phyloP scores from a whole-genome alignment of 2,888 invertebrate species.

The Conchocele bisecta region DNA sequence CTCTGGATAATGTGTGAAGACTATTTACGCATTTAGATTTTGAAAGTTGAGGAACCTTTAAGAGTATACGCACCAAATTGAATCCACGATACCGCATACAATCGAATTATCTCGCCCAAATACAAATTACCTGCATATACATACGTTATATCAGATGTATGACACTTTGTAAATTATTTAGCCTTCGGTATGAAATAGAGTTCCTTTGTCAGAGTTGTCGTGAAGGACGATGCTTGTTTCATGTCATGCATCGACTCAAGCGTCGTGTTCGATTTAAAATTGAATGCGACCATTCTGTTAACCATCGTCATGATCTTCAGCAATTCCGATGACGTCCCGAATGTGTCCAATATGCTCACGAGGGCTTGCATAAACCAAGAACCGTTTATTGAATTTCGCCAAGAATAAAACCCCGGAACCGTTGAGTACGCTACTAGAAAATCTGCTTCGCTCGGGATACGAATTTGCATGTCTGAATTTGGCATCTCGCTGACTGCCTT shows the following conservation, averaged over 20 bases:
- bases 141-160: too few relatives aligned
- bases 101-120: too few relatives aligned
- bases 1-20: too few relatives aligned
- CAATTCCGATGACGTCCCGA: conserved; percentile 67
- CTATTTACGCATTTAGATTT: too few relatives aligned
- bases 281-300: conserved; percentile 77
- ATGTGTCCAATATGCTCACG: conserved; percentile 66
- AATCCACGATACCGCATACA: too few relatives aligned
- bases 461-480: conserved; percentile 86
- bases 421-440: conserved; percentile 81
- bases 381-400: conserved; percentile 79
- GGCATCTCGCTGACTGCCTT: conserved; percentile 85
- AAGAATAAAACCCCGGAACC: conserved; percentile 80
- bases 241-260: conserved; percentile 65
- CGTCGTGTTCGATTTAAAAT: conserved; percentile 76
- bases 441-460: conserved; percentile 81
- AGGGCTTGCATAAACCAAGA: conserved; percentile 82
- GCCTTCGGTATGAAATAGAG: conserved; percentile 69
- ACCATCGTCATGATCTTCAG: conserved; percentile 79
- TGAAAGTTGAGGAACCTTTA: too few relatives aligned
- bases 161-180: too few relatives aligned
- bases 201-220: conserved; percentile 79
- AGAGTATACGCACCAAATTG: too few relatives aligned
- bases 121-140: too few relatives aligned
- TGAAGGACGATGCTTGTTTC: conserved; percentile 79